phyloP scores from a whole-genome alignment of 2,888 invertebrate species.

The Conops quadrifasciatus region DNA sequence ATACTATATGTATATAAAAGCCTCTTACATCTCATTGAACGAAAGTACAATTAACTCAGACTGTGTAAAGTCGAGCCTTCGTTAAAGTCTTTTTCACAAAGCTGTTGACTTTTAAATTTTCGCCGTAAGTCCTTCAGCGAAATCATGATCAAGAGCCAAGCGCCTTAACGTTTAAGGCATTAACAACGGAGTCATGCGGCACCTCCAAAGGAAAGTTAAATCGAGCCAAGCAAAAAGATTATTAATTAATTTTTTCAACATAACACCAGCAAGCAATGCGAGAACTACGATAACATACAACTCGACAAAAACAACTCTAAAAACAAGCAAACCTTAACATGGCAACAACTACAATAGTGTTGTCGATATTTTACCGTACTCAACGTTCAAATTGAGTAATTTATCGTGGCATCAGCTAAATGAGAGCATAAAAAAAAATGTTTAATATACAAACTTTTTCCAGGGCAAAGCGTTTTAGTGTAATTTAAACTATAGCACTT shows the following conservation, averaged over 20 bases:
- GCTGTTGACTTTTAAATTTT: no score
- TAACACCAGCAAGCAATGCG: neutral
- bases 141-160: no score
- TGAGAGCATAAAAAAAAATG: constrained; percentile 27
- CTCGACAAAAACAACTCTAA: constrained; percentile 10
- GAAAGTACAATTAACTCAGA: no score
- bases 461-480: neutral
- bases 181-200: no score
- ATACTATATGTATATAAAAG: no score
- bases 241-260: constrained; percentile 23
- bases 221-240: neutral
- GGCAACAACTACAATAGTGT: constrained; percentile 16
- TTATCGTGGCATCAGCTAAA: constrained; percentile 55
- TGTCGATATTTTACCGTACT: constrained; percentile 41
- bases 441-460: constrained; percentile 19
- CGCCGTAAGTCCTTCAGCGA: no score
- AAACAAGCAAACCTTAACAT: constrained; percentile 13
- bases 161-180: no score
- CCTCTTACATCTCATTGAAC: no score
- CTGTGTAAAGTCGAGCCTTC: no score
- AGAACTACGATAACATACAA: neutral
- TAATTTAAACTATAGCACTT: neutral
- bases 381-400: constrained; percentile 62
- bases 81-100: no score
- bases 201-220: neutral